Conservation (phyloP, 2,113 vertebrate genomes). For the Trematomus loennbergii region DNA sequence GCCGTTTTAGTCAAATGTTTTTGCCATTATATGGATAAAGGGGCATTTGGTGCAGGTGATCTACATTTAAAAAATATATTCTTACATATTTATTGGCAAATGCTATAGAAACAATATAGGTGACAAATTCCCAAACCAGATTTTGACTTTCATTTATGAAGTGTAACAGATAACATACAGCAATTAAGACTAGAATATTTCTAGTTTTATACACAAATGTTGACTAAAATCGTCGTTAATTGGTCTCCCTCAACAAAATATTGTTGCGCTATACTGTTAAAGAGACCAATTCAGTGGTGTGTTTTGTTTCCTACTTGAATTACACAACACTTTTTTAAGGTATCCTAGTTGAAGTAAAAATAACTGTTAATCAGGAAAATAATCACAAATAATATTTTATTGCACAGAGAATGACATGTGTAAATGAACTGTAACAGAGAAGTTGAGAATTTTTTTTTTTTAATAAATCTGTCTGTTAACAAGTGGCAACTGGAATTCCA, state of each 20-base stretch:
- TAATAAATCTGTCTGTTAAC: not conserved
- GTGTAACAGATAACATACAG: not conserved
- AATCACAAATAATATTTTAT: not conserved
- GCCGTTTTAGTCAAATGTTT: conserved; percentile 52
- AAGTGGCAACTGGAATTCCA: not conserved
- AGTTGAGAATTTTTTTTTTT: not conserved
- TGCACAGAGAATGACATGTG: not conserved
- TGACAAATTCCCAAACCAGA: conserved; percentile 19
- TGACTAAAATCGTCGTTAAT: too few species aligned
- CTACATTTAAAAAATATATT: conserved; percentile 52
- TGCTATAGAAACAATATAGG: conserved; percentile 9
- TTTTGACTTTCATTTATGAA: conserved; percentile 14
- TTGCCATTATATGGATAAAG: conserved; percentile 45
- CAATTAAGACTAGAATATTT: not conserved
- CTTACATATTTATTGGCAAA: conserved; percentile 26
- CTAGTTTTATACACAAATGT: too few species aligned
- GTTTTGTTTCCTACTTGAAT: not conserved
- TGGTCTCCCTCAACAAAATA: not conserved
- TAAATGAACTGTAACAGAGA: not conserved
- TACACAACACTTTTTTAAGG: not conserved
- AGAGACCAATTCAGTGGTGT: not conserved
- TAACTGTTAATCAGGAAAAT: not conserved
- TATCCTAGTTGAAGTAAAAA: not conserved
- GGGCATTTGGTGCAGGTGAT: conserved; percentile 54
- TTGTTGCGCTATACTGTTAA: too few species aligned